Evolutionary conservation across 2,888 invertebrate genomes (phyloP), one percentile per base, ranked within the genome.

Genomic region (Tachina fera): DNA sequence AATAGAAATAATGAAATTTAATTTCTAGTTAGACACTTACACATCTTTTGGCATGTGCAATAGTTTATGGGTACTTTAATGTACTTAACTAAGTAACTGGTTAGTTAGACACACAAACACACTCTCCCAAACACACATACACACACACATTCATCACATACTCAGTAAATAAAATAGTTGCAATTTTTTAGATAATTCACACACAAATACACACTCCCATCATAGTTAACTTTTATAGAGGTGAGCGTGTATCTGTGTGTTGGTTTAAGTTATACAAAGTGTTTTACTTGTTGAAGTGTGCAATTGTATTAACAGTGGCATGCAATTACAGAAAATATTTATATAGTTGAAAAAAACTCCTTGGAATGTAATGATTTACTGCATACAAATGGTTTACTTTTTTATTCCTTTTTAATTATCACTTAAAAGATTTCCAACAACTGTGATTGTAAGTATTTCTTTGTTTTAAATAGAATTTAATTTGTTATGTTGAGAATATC

Each of bases 1-100:
- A 72, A 79, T 86, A 79, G 86, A 86, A 71, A 65, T 86, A 83
- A 79, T 86, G 75, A 86, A 86, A 79, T 86, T 86, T 76, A 83
- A 83, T 75, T 86, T 86, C 79, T 86, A 86, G 79, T 76, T 79
- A 79, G 60, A 22, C 31, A 63, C 43, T n/a, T 39, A 39, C n/a
- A 70, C 63, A 82, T 45, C 63, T 43, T 41, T 68, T 22, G 13
- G 43, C 9, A 68, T 41, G 49, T 60, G 56, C 63, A 56, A 68
- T 53, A 51, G n/a, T 58, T 47, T 53, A 47, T 31, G 49, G 31
- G 41, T 77, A 79, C 61, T 60, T 65, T 19, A n/a, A 56, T n/a
- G n/a, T 79, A 49, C 47, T 31, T 14, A 72, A 61, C 56, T 41
- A 65, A 45, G 47, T 56, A 47, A 65, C 49, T 47, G 56, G 39